Base-by-base conservation (phyloP, 2,888 invertebrate species). In the Aproaerema taeniolella region DNA sequence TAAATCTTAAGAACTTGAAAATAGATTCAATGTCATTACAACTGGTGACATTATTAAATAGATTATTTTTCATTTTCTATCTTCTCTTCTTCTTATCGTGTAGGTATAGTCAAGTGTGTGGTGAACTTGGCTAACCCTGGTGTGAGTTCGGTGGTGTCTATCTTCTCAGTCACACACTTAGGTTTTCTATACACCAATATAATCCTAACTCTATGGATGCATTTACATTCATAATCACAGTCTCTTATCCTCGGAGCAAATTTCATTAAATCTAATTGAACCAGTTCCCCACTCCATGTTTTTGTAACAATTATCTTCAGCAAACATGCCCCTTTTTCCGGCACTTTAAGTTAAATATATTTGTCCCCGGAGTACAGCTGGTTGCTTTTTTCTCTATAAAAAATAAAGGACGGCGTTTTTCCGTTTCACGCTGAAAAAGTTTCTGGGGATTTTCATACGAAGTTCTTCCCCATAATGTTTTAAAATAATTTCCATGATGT, bases 311-410 rank as follows among this genome's bases (percentile, higher is more conserved):
- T 42, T 39, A 42, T 39, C 39, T 36, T 31, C 15, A 13, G 33
- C 33, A 40, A 38, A 38, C 30, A 26, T 25, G 17, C 30, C n/a
- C 32, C 29, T 38, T 31, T 42, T 36, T 31, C 38, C 38, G 39
- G 28, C 41, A 36, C 29, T 38, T 42, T 5, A 35, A 39, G 35
- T 43, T 39, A 36, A 43, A 39, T 43, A 39, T 43, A 42, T 42
- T 38, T 38, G 38, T 31, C 38, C 34, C 25, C 20, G n/a, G 42
- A 30, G 13, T 29, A 8, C 35, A 16, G 17, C 17, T n/a, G 16
- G 16, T 39, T 32, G 28, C 31, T 41, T 35, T 35, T 40, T 36
- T 41, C 10, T n/a, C 13, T 12, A 25, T 31, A 35, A 31, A 41
- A 25, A 26, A 12, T 25, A 31, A 35, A 31, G 30, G 20, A 35